Conservation (phyloP, 2,113 vertebrate genomes). For the Clupea harengus region DNA sequence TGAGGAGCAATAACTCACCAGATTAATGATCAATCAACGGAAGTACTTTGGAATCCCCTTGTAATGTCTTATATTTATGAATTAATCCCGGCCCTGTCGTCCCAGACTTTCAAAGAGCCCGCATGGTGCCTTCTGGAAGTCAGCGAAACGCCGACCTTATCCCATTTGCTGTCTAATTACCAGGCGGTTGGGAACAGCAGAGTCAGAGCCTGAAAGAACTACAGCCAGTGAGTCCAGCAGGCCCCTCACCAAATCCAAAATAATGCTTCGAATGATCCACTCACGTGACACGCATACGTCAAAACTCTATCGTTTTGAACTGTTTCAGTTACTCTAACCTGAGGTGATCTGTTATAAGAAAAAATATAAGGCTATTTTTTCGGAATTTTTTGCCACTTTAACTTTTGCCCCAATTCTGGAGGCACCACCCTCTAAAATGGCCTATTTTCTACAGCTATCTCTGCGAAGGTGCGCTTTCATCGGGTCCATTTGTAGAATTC, state of each 20-base stretch:
- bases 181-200: slow-evolving; percentile 39
- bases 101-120: slow-evolving; percentile 46
- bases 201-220: slow-evolving; percentile 53
- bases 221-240: slow-evolving; percentile 40
- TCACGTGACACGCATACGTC: slow-evolving; percentile 64
- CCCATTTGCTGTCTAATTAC: slow-evolving; percentile 43
- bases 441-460: slow-evolving; percentile 25
- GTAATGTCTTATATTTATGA: slow-evolving; percentile 54
- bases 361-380: neutral
- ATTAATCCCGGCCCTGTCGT: slow-evolving; percentile 51
- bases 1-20: slow-evolving; percentile 76
- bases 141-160: slow-evolving; percentile 34
- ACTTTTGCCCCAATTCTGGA: slow-evolving; percentile 21
- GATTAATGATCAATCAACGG: slow-evolving; percentile 79
- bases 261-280: slow-evolving; percentile 52
- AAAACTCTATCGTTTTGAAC: slow-evolving; percentile 50
- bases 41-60: slow-evolving; percentile 67
- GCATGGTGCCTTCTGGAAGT: slow-evolving; percentile 35
- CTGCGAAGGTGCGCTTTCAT: slow-evolving; percentile 49
- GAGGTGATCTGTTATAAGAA: neutral
- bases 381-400: neutral
- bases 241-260: slow-evolving; percentile 58
- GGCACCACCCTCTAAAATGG: slow-evolving; percentile 17
- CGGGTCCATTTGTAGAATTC: slow-evolving; percentile 47
- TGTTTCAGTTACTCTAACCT: slow-evolving; percentile 38